phyloP scores from a whole-genome alignment of 2,888 invertebrate species.

The Clitarchus hookeri region DNA sequence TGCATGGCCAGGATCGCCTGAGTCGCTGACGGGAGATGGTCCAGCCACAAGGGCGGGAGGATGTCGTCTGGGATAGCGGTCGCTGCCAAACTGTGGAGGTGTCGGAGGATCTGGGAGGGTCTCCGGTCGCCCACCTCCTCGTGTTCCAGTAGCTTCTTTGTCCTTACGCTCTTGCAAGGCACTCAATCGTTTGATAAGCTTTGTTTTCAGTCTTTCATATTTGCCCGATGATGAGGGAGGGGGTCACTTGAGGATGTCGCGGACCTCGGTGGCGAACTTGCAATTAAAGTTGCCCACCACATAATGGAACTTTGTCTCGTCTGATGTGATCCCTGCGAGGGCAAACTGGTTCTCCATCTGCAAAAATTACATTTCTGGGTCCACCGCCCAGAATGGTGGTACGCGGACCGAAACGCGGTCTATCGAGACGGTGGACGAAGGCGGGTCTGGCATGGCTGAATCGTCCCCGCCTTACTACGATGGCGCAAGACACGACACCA shows the following conservation, averaged over 20 bases:
- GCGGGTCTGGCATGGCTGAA: too few species aligned
- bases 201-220: neutral
- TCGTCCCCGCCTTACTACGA: too few species aligned
- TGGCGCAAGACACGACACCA: too few species aligned
- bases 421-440: too few species aligned
- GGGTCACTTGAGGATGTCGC: neutral
- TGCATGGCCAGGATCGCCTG: too few species aligned
- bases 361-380: neutral
- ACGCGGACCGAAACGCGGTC: neutral
- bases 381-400: neutral
- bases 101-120: neutral
- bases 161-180: neutral
- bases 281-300: neutral
- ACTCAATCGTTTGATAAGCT: neutral
- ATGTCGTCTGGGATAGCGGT: neutral
- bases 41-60: too few species aligned
- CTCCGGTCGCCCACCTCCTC: neutral
- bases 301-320: neutral
- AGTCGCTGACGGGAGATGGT: neutral
- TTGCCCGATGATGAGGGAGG: neutral
- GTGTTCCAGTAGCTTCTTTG: too few species aligned
- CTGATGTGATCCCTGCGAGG: neutral
- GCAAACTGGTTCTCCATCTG: neutral
- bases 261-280: neutral
- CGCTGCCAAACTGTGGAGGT: neutral